Evolutionary conservation across 2,113 vertebrate species (phyloP).

Genomic region (Capreolus pygargus): DNA sequence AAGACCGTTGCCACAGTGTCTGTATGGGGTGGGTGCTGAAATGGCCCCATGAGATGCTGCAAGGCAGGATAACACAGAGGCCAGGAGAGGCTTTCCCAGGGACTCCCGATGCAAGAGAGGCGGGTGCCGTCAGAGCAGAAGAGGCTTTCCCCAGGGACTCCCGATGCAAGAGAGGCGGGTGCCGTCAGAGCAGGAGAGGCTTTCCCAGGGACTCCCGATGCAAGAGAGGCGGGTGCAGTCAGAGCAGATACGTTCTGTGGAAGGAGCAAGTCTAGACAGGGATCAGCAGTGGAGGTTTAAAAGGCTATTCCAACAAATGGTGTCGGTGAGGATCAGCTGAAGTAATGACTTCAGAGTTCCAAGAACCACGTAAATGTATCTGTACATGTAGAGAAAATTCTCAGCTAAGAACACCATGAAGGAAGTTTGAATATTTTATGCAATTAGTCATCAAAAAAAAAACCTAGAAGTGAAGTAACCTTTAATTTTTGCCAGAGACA

Average conservation of each 20-base stretch:
- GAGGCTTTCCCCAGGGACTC: neutral
- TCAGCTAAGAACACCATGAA: neutral
- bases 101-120: neutral
- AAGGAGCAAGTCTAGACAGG: neutral
- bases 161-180: fast-evolving
- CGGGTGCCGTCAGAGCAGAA: neutral
- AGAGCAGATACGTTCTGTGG: neutral
- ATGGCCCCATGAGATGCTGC: neutral
- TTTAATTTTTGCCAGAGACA: neutral
- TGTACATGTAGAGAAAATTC: neutral
- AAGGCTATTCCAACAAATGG: neutral
- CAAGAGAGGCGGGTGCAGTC: neutral
- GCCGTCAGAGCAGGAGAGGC: neutral
- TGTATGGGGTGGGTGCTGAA: neutral
- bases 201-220: neutral
- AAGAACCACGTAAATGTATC: neutral
- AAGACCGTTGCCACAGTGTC: neutral
- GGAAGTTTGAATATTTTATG: neutral
- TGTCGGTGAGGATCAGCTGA: neutral
- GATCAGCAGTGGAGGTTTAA: neutral
- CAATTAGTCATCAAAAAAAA: neutral
- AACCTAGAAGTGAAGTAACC: neutral
- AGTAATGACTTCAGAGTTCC: neutral
- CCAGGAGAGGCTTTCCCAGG: neutral
- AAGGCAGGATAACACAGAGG: neutral